phyloP scores from a whole-genome alignment of 2,888 invertebrate genomes.

The Apotomis betuletana region DNA sequence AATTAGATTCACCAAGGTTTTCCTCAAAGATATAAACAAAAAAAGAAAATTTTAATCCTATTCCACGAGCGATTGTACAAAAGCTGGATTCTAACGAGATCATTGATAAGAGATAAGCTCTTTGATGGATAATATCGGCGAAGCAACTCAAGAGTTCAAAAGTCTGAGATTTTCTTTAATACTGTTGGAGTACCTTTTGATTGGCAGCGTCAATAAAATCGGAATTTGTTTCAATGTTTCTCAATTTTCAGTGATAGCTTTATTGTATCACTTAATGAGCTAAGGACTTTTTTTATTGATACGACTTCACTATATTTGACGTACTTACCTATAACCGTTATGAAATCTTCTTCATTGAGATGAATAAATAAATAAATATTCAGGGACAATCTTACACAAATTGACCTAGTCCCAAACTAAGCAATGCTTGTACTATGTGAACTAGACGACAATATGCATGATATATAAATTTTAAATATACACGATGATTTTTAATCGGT shows the following conservation, averaged over 20 bases:
- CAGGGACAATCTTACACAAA: too few relatives aligned
- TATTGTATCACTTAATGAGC: neutral
- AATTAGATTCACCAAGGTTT: neutral
- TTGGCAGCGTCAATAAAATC: neutral
- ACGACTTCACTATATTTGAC: too few relatives aligned
- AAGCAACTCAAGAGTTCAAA: conserved; percentile 22
- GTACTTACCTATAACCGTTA: too few relatives aligned
- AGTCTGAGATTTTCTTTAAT: conserved; percentile 19
- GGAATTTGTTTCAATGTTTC: neutral
- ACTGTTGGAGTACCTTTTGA: neutral
- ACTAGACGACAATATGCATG: too few relatives aligned
- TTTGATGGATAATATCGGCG: conserved; percentile 28
- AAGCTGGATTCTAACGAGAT: conserved; percentile 25
- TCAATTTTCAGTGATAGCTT: neutral
- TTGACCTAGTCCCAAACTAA: too few relatives aligned
- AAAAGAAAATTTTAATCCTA: conserved; percentile 7
- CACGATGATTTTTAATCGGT: too few relatives aligned
- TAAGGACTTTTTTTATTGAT: too few relatives aligned
- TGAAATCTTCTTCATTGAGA: too few relatives aligned
- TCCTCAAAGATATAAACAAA: neutral
- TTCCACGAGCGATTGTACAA: conserved; percentile 2
- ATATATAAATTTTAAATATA: too few relatives aligned
- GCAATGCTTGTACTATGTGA: too few relatives aligned
- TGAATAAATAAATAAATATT: too few relatives aligned
- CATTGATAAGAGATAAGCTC: conserved; percentile 30